Conservation (phyloP, 1,140 invertebrate genomes). For the Cylas formicarius region DNA sequence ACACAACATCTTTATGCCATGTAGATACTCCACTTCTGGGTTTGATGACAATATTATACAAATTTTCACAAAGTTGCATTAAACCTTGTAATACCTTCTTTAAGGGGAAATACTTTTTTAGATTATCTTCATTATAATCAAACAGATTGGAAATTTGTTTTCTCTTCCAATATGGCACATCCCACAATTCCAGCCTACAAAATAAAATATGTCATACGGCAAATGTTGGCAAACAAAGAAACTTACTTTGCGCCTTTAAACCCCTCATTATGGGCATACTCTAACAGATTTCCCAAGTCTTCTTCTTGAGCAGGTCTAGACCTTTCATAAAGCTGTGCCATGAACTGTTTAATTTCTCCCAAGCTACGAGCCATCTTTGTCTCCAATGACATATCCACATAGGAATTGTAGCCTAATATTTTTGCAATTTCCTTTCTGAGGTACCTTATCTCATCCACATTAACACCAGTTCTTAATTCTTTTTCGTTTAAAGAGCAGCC, state of each 20-base stretch:
- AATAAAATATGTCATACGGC: no score
- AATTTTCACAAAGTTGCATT: slow-evolving; percentile 62
- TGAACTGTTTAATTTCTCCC: slow-evolving; percentile 66
- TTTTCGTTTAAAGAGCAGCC: slow-evolving; percentile 60
- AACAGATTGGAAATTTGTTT: slow-evolving; percentile 59
- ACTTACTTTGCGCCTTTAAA: slow-evolving; percentile 51
- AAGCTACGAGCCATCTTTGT: slow-evolving; percentile 87
- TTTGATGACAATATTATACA: slow-evolving; percentile 80
- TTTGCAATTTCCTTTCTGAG: slow-evolving; percentile 64
- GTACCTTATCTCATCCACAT: slow-evolving; percentile 70
- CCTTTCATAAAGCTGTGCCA: slow-evolving; percentile 60
- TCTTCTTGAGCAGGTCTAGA: slow-evolving; percentile 65
- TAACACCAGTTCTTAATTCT: slow-evolving; percentile 60
- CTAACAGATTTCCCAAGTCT: slow-evolving; percentile 65
- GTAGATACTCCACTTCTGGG: slow-evolving; percentile 56
- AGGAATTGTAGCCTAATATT: slow-evolving; percentile 71
- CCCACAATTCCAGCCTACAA: slow-evolving; percentile 63
- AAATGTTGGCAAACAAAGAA: no score
- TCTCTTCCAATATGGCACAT: slow-evolving; percentile 79
- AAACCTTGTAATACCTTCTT: slow-evolving; percentile 68
- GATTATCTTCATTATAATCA: slow-evolving; percentile 60
- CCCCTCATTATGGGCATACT: slow-evolving; percentile 69
- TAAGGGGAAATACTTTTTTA: slow-evolving; percentile 78
- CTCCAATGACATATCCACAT: slow-evolving; percentile 82
- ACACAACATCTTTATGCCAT: slow-evolving; percentile 79